These are phyloP conservation scores for Ictalurus punctatus DNA, from an alignment of 2,113 vertebrate species.

Conservation along the genomic window DNA sequence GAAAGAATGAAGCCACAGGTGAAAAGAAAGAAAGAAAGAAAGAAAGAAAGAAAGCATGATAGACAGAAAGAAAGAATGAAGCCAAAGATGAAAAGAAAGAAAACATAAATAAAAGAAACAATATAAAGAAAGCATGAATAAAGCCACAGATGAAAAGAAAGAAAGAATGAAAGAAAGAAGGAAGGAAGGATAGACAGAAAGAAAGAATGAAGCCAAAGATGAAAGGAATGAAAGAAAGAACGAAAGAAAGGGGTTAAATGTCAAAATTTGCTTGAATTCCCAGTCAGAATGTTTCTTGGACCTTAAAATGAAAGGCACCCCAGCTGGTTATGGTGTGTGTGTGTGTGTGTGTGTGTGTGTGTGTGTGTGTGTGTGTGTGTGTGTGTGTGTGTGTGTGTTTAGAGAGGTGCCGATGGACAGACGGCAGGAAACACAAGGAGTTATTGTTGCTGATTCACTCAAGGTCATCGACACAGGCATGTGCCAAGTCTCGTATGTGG, in stretches of 20 bases:
- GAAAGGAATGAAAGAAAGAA: neutral
- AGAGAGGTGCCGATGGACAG: constrained; percentile 68
- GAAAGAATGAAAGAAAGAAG: neutral
- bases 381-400: constrained; percentile 15
- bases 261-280: constrained; percentile 3
- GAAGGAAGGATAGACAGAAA: neutral
- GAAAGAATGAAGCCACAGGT: neutral
- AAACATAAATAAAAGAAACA: neutral
- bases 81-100: neutral
- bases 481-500: constrained; percentile 72
- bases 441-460: constrained; percentile 76
- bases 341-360: neutral
- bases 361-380: constrained; percentile 26
- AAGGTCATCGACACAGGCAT: constrained; percentile 70
- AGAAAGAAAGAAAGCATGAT: neutral
- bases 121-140: neutral
- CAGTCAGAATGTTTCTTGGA: constrained; percentile 32
- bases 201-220: neutral
- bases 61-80: neutral
- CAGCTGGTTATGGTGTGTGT: constrained; percentile 61
- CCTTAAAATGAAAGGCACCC: constrained; percentile 62
- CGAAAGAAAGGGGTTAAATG: neutral
- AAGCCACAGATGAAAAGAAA: neutral
- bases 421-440: constrained; percentile 74
- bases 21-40: too few species aligned